Evolutionary conservation across 2,113 vertebrate species (phyloP).

Genomic region (Megalops atlanticus): DNA sequence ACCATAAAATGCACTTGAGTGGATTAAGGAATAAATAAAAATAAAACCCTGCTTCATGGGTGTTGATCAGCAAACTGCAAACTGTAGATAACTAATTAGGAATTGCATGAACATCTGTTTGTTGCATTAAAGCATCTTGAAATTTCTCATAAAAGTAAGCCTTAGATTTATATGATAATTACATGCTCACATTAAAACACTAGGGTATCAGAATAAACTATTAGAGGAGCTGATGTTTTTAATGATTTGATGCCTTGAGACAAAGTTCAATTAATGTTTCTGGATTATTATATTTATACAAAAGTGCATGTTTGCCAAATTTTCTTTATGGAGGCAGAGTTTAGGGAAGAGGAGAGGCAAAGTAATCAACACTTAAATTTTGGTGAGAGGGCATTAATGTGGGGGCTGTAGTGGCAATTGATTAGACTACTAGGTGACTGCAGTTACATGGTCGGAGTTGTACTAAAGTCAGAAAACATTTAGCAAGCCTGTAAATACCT

Average conservation of each 20-base stretch:
- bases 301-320: not conserved
- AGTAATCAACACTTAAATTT: not conserved
- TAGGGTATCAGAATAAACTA: conserved; percentile 32
- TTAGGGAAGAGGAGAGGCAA: not conserved
- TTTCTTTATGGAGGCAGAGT: not conserved
- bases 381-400: not conserved
- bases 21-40: conserved; percentile 54
- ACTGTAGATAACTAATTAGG: conserved; percentile 55
- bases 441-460: not conserved
- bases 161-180: conserved; percentile 54
- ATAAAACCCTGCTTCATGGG: conserved; percentile 46
- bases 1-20: conserved; percentile 58
- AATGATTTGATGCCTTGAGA: conserved; percentile 29
- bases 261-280: not conserved
- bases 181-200: conserved; percentile 47
- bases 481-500: not conserved
- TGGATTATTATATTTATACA: conserved; percentile 12
- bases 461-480: not conserved
- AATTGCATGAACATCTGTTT: conserved; percentile 54
- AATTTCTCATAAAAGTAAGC: conserved; percentile 47
- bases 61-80: conserved; percentile 57
- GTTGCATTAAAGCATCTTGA: conserved; percentile 44
- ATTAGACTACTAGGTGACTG: conserved; percentile 9
- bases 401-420: not conserved
- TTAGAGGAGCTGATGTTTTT: conserved; percentile 32